Evolutionary conservation across 2,113 vertebrate species (phyloP).

Genomic region (Lycaon pictus): DNA sequence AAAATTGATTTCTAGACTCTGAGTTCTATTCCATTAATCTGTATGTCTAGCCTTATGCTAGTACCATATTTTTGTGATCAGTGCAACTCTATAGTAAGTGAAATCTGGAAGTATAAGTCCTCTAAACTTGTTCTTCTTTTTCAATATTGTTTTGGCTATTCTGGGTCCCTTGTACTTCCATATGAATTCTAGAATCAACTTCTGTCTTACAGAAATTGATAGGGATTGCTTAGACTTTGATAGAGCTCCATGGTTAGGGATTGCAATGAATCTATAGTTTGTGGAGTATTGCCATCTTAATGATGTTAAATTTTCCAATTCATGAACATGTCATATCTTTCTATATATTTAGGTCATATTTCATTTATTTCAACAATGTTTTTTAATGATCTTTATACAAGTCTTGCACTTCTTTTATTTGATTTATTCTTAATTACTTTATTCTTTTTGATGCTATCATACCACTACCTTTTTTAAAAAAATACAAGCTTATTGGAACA

Average conservation of each 20-base stretch:
- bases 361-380: neutral
- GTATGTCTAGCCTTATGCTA: neutral
- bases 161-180: neutral
- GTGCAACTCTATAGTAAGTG: neutral
- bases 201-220: neutral
- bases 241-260: neutral
- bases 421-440: slow-evolving; percentile 26
- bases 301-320: neutral
- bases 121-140: neutral
- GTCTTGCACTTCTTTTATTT: neutral
- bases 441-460: slow-evolving; percentile 23
- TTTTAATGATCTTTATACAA: neutral
- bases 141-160: neutral
- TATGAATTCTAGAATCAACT: neutral
- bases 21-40: neutral
- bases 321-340: neutral
- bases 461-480: neutral
- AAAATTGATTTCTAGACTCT: neutral
- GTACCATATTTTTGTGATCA: neutral
- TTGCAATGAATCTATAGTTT: neutral
- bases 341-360: neutral
- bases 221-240: neutral
- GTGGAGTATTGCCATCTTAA: neutral
- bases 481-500: neutral
- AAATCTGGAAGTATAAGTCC: neutral